Evolutionary conservation across 30 jellyfish, hydroid and myxozoan species (phyloP), one percentile per base, ranked within the genome.

Genomic region (Morbakka virulenta): DNA sequence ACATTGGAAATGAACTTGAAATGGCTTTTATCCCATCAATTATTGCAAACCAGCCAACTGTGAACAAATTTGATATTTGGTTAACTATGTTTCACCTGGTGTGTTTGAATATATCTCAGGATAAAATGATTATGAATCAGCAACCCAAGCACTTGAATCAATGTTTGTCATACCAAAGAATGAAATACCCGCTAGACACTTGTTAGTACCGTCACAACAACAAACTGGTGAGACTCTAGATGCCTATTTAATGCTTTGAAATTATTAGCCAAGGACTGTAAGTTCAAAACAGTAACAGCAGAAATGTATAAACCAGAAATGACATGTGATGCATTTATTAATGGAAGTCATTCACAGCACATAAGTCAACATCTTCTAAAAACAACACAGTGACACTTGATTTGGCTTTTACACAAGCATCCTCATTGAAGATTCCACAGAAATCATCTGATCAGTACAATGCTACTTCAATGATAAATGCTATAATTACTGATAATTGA

Each of bases 81-180:
- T 48, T 23, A 75, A 75, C 79, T 75, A 2, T 26, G 67, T 75
- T 3, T 53, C 81, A 3, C 89, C 57, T n/a, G n/a, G n/a, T n/a
- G n/a, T n/a, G n/a, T n/a, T n/a, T n/a, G n/a, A n/a, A n/a, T n/a
- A n/a, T n/a, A 4, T 72, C 2, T 26, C 6, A 2, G 84, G 30
- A 22, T 64, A 61, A 9, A 12, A 52, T 12, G 30, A 52, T 3
- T 64, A 64, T 26, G 76, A 64, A 64, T 3, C 62, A 17, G 76
- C 72, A 30, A 32, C 35, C 3, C 32, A 12, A 69, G 34, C 28
- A 11, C 73, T 69, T n/a, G 76, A 69, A 69, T 12, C 23, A 17
- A 3, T 69, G n/a, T 69, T 20, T 35, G 26, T 29, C 17, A 35
- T 20, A 35, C 72, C 72, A 32, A 21, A 41, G 14, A 69, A 69